Base-by-base conservation (phyloP, 2,888 invertebrate genomes). In the Spicauda simplicius region DNA sequence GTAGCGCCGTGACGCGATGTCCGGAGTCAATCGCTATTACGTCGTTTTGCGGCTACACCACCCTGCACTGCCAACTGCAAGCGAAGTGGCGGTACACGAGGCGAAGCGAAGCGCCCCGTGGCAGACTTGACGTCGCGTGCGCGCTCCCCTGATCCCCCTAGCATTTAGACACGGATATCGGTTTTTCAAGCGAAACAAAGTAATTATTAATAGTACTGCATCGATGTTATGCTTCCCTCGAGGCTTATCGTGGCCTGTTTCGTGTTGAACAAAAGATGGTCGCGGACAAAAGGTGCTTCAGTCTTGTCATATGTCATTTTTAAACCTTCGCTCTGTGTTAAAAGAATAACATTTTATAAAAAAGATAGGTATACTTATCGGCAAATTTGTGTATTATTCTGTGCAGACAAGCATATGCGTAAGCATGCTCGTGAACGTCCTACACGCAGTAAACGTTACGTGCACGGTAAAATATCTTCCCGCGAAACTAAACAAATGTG, bases 61-160 rank as follows among this genome's bases (percentile, higher is more conserved):
- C 19, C 65, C 68, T 69, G 64, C 61, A 64, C 65, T 41, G 54
- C 25, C 45, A 33, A 54, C 41, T 33, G 55, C 37, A 61, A 58
- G 48, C 52, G 37, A 19, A 53, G 48, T 16, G 48, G 16, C 7
- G 41, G 53, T 30, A 30, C 30, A 58, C 57, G 57, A 54, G 57
- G 53, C 63, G 59, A 37, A 50, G 66, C 59, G 59, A 65, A 52
- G 58, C 58, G 14, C 54, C 66, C 55, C 60, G 58, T 74, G 72
- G 66, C 74, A 71, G 75, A 69, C 73, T 75, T 83, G 88, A 85
- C 87, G 87, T 91, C 87, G 90, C 90, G 90, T 91, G 90, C 83
- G 73, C 78, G 75, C 73, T 68, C 73, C 72, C 68, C 70, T 56
- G 68, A 68, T 56, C 81, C 48, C 79, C 79, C 77, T 73, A 71